Evolutionary conservation across 2,888 invertebrate species (phyloP), one percentile per base, ranked within the genome.

Genomic region (Lucinisca nassula): DNA sequence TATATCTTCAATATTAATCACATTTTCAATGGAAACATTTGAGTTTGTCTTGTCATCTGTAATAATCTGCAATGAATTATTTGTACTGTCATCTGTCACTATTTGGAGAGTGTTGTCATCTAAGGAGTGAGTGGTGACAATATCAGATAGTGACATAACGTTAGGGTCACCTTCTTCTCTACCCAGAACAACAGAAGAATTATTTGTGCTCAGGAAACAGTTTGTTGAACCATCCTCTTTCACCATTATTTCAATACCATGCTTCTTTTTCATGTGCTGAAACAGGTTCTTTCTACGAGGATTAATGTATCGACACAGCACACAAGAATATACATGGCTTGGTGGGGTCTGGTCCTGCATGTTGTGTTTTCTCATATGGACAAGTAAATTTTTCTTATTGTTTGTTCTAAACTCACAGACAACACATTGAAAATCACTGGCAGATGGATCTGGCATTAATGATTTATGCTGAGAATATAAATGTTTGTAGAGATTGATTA

Each of bases 401-500:
- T 90, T 92, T 6, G 95, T 95, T 40, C 90, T 92, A 89, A 95
- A 96, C 51, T 95, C 95, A 90, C 96, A 96, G 12, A 95, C 95
- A 14, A 95, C 95, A 92, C 96, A 96, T 75, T 93, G 91, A 80
- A 91, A 94, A 55, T 93, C 94, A 67, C 91, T 92, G 3, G 83
- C 85, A 0, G 89, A 84, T 30, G 91, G 90, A 3, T 92, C 83
- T 0, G 93, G 93, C 92, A 95, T 94, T 45, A 95, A 92, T 67
- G 91, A 88, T 30, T 91, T 92, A 78, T 96, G 96, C 84, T 95
- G 95, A 0, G 94, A 92, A 85, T 95, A 93, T 45, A 96, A 83
- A 84, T 96, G 96, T 83, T 95, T 96, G 89, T 95, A 95, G 45
- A 96, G 91, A 86, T 95, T 95, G n/a, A 96, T 93, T 75, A 95